Percentiles rank a stretch among this genome's conserved stretches.
Conservation (phyloP, 2,888 invertebrate genomes). For the Tortricodes alternella region DNA sequence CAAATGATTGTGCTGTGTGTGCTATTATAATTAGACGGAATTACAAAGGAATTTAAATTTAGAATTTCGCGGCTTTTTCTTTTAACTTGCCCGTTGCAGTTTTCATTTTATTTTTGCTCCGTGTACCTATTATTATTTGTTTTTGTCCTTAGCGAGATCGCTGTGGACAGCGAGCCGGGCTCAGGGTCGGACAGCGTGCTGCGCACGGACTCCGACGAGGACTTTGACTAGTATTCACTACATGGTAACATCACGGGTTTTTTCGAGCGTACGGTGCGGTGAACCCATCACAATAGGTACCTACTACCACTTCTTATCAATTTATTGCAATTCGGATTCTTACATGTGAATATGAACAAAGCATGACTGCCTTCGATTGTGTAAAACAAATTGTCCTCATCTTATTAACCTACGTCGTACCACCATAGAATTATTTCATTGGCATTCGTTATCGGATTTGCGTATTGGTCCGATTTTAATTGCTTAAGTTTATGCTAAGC, state of each 20-base stretch:
- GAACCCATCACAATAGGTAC: no score
- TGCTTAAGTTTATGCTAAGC: slow-evolving; percentile 3
- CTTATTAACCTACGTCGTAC: neutral
- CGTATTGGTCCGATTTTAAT: neutral
- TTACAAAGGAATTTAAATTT: slow-evolving; percentile 5
- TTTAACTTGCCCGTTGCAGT: neutral
- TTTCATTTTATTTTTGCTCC: neutral
- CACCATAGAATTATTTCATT: neutral
- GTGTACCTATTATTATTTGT: neutral
- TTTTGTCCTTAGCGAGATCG: slow-evolving; percentile 58
- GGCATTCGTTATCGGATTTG: neutral
- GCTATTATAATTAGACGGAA: slow-evolving; percentile 15
- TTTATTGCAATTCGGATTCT: neutral
- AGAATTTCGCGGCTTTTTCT: neutral
- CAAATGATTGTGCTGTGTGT: slow-evolving; percentile 15
- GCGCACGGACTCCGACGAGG: slow-evolving; percentile 78
- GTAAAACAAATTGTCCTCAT: neutral
- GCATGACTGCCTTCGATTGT: neutral
- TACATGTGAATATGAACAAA: neutral
- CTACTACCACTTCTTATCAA: no score
- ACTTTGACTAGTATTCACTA: slow-evolving; percentile 59
- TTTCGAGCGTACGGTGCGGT: neutral
- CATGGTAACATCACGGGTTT: neutral
- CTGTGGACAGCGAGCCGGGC: slow-evolving; percentile 72
- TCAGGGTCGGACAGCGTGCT: slow-evolving; percentile 78